These are phyloP conservation scores for Orussus abietinus DNA, from an alignment of 1,140 invertebrate species.

Conservation along the genomic window DNA sequence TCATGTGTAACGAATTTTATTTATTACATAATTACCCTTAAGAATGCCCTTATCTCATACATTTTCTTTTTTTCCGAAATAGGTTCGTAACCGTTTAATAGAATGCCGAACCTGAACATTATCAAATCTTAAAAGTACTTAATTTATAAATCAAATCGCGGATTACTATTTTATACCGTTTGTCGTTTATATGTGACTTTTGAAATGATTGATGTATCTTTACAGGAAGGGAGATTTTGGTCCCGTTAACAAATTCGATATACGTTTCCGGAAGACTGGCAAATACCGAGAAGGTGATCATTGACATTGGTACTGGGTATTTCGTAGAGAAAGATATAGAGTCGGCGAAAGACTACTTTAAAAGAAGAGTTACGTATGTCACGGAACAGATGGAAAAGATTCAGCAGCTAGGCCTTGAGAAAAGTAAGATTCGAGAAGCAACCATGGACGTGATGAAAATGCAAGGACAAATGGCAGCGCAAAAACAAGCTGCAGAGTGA, in stretches of 20 bases:
- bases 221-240: slow-evolving; percentile 71
- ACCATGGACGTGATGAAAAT: slow-evolving; percentile 67
- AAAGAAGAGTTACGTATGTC: slow-evolving; percentile 84
- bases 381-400: slow-evolving; percentile 94
- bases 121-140: too few relatives aligned
- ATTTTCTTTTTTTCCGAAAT: too few relatives aligned
- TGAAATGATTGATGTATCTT: slow-evolving; percentile 7
- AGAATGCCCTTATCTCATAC: too few relatives aligned
- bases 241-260: slow-evolving; percentile 91
- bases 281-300: slow-evolving; percentile 78
- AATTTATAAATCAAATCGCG: too few relatives aligned
- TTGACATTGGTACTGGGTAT: slow-evolving; percentile 94
- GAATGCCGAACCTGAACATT: too few relatives aligned
- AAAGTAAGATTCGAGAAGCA: slow-evolving; percentile 80
- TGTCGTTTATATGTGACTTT: neutral
- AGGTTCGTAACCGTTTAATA: too few relatives aligned
- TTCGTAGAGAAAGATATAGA: slow-evolving; percentile 85
- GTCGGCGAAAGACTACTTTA: slow-evolving; percentile 87
- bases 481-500: slow-evolving; percentile 26
- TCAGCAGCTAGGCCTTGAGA: slow-evolving; percentile 78
- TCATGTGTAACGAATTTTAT: too few relatives aligned
- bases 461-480: slow-evolving; percentile 54
- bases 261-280: slow-evolving; percentile 85
- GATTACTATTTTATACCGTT: too few relatives aligned
- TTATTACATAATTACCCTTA: too few relatives aligned